Percentiles rank a stretch among this genome's conserved stretches.
Conservation (phyloP, 2,888 invertebrate species). For the Pristionchus fissidentatus region DNA sequence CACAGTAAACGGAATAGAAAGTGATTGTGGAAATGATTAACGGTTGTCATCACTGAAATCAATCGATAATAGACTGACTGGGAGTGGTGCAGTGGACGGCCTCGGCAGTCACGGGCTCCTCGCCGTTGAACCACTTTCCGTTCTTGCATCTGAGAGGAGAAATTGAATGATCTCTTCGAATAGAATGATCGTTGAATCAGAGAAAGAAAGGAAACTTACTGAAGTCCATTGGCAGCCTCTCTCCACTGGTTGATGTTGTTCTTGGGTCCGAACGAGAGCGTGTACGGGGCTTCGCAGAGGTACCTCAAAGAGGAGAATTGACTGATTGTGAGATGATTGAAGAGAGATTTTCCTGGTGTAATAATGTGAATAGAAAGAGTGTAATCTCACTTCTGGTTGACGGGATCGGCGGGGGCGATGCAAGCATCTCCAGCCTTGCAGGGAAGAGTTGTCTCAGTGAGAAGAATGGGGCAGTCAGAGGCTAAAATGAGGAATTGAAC, state of each 20-base stretch:
- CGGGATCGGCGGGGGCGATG: not conserved
- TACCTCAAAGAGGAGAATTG: not conserved
- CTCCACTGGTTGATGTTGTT: conserved; percentile 16
- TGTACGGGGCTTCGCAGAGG: conserved; percentile 43
- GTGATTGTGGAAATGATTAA: not conserved
- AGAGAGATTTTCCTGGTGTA: not conserved
- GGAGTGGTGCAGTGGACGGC: conserved; percentile 44
- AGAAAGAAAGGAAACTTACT: not conserved
- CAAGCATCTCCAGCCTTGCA: conserved; percentile 15
- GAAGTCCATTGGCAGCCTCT: conserved; percentile 5
- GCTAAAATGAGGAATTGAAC: not conserved
- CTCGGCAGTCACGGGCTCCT: not conserved
- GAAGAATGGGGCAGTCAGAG: not conserved
- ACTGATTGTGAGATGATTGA: not conserved
- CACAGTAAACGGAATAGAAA: not conserved
- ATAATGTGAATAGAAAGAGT: not conserved
- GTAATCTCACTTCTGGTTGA: conserved; percentile 28
- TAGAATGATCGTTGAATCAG: not conserved
- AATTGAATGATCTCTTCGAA: not conserved
- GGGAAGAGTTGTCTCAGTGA: conserved; percentile 11
- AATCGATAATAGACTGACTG: not conserved
- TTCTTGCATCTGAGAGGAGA: conserved; percentile 41
- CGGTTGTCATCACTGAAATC: not conserved
- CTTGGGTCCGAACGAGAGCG: conserved; percentile 40
- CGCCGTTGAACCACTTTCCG: conserved; percentile 37